Conservation (phyloP, 2,888 invertebrate species). For the Tribolium freemani region DNA sequence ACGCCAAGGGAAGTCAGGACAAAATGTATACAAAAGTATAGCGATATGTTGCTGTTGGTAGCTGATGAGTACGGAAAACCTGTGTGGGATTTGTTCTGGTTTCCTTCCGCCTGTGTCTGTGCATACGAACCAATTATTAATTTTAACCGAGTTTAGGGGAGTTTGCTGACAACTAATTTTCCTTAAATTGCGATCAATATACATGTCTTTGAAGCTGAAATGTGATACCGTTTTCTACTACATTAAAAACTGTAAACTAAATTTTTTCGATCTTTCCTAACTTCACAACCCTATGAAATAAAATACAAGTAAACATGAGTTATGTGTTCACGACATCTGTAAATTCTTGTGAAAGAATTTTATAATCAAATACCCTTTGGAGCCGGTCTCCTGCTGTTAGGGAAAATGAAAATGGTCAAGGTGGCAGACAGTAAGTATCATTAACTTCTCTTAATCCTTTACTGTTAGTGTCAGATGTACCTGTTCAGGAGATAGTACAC, state of each 20-base stretch:
- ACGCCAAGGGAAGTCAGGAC: neutral
- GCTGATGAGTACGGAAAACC: conserved; percentile 15
- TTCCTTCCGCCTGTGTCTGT: conserved; percentile 30
- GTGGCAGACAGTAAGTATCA: neutral
- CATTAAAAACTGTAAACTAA: too few species aligned
- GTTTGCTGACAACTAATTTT: too few species aligned
- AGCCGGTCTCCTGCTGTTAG: neutral
- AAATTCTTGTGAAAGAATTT: neutral
- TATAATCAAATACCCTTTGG: neutral
- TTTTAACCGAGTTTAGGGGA: neutral
- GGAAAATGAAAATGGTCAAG: neutral
- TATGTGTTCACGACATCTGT: neutral
- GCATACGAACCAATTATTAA: conserved; percentile 9
- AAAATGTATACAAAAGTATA: conserved; percentile 14
- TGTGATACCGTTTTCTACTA: too few species aligned
- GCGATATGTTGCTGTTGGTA: conserved; percentile 3
- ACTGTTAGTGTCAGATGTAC: neutral
- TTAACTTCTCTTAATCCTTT: neutral
- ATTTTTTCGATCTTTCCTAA: neutral
- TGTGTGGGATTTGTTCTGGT: conserved; percentile 19
- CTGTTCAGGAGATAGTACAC: neutral
- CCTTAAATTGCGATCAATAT: too few species aligned
- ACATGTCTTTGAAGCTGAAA: too few species aligned
- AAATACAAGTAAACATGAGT: neutral
- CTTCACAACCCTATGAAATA: too few species aligned